A percentile compares a stretch with the other conserved stretches of the same genome.
phyloP scores from a whole-genome alignment of 2,888 invertebrate genomes.

The Gnatocerus cornutus region DNA sequence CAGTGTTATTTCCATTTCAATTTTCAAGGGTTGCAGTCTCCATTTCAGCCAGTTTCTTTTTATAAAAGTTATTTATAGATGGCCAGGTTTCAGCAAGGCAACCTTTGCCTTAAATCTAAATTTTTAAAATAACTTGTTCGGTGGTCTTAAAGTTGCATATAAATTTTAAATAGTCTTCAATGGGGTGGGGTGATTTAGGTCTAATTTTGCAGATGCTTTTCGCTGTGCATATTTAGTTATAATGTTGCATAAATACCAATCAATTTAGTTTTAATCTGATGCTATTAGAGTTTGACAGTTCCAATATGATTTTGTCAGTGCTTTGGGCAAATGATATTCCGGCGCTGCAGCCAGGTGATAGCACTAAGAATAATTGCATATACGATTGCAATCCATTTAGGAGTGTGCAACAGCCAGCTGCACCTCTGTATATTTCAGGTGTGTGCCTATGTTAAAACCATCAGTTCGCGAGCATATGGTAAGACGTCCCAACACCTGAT shows the following conservation, averaged over 20 bases:
- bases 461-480: constrained; percentile 28
- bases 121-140: too few species aligned
- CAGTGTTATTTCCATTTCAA: too few species aligned
- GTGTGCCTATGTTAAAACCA: constrained; percentile 24
- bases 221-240: too few species aligned
- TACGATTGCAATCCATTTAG: constrained; percentile 19
- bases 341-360: constrained; percentile 9
- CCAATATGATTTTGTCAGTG: constrained; percentile 14
- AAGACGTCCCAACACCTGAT: constrained; percentile 42
- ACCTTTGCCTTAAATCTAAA: too few species aligned
- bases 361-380: constrained; percentile 28
- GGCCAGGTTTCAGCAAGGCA: too few species aligned
- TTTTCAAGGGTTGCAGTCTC: too few species aligned
- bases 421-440: constrained; percentile 35
- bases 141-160: too few species aligned
- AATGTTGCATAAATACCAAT: neutral
- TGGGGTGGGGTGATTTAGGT: too few species aligned
- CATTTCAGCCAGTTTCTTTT: too few species aligned
- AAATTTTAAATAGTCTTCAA: too few species aligned
- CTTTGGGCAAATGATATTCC: constrained; percentile 3
- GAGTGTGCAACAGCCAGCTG: constrained; percentile 10
- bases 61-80: too few species aligned
- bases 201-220: too few species aligned
- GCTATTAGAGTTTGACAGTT: constrained; percentile 6
- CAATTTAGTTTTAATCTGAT: neutral